phyloP scores from a whole-genome alignment of 2,797 vertebrate genomes.

The Phalloptychus januarius region DNA sequence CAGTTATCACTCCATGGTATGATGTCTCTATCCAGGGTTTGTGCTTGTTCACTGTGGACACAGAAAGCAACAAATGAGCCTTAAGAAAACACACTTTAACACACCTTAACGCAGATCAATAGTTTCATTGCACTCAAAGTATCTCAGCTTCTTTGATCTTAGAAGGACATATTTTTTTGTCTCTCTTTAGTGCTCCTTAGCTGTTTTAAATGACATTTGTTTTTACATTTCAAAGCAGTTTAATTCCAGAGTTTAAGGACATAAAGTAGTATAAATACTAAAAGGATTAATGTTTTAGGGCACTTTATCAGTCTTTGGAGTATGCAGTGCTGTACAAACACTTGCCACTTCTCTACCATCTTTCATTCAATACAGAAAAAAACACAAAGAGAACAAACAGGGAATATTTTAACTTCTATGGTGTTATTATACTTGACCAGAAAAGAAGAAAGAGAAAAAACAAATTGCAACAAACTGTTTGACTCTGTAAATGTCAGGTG shows the following conservation, averaged over 20 bases:
- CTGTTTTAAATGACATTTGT: neutral
- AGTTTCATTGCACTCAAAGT: neutral
- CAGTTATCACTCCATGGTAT: conserved; percentile 94
- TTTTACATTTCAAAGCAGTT: neutral
- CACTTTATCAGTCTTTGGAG: neutral
- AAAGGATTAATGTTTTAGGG: neutral
- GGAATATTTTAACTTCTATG: conserved; percentile 3
- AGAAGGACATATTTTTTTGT: neutral
- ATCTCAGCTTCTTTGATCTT: neutral
- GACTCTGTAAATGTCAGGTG: conserved; percentile 24
- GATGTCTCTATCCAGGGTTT: conserved; percentile 99
- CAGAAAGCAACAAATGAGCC: conserved; percentile 15
- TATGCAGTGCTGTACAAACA: neutral
- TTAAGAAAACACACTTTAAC: conserved; percentile 8
- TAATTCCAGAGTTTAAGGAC: neutral
- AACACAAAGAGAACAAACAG: conserved; percentile 5
- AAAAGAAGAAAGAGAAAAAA: neutral
- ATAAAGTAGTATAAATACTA: neutral
- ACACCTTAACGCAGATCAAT: neutral
- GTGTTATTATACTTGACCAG: neutral
- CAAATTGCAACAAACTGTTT: conserved; percentile 11
- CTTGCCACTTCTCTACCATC: conserved; percentile 4
- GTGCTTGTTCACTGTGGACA: conserved; percentile 92
- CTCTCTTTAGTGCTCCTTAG: neutral
- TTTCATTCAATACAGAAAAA: conserved; percentile 14